These are phyloP conservation scores for Calameuta pallipes DNA, from an alignment of 2,888 invertebrate genomes.

Conservation along the genomic window DNA sequence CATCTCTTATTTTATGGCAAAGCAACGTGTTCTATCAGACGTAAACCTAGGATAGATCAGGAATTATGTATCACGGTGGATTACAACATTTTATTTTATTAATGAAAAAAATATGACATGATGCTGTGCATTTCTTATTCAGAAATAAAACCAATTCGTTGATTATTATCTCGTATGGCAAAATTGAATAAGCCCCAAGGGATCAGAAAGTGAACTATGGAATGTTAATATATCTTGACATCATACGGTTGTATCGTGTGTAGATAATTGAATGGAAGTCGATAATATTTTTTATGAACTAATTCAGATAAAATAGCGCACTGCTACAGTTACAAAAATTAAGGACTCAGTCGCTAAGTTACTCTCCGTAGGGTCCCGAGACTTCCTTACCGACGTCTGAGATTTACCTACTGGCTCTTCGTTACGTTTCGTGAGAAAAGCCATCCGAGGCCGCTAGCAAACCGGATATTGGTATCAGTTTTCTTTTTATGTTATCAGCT, in stretches of 20 bases:
- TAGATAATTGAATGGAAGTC: background rate
- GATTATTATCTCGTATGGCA: background rate
- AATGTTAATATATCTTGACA: background rate
- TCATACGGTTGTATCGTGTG: background rate
- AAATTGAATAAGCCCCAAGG: background rate
- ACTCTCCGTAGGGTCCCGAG: background rate
- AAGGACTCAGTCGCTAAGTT: background rate
- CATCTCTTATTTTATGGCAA: slow-evolving; percentile 4
- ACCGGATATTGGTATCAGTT: background rate
- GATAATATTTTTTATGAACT: background rate
- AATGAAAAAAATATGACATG: background rate
- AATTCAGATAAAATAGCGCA: background rate
- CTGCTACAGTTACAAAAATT: background rate
- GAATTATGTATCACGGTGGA: background rate
- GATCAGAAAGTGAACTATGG: background rate
- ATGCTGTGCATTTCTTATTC: background rate
- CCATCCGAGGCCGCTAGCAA: background rate
- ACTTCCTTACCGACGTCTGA: background rate
- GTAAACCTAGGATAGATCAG: background rate
- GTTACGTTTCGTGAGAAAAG: background rate
- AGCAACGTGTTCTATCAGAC: background rate
- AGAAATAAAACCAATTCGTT: background rate
- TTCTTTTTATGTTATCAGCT: background rate
- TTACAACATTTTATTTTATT: background rate
- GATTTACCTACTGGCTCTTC: background rate